Evolutionary conservation across 2,797 vertebrate species (phyloP).

Genomic region (Glossophaga mutica): DNA sequence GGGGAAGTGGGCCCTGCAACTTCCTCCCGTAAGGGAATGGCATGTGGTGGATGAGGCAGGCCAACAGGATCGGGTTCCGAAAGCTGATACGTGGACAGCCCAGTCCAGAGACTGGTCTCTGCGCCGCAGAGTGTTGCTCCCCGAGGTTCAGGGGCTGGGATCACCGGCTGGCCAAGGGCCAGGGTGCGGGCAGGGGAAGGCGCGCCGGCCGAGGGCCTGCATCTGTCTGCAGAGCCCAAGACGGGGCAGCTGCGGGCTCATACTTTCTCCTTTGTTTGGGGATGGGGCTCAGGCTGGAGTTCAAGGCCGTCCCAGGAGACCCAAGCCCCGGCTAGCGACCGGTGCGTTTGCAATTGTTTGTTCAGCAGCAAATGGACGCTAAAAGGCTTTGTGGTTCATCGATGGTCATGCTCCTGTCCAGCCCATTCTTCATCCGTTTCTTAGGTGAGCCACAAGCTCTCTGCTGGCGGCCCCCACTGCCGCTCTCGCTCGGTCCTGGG

Average conservation of each 20-base stretch:
- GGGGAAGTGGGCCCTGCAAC: not conserved
- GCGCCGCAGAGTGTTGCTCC: not conserved
- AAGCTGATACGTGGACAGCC: not conserved
- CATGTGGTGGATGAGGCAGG: not conserved
- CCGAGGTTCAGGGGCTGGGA: not conserved
- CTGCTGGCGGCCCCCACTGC: slow-evolving; percentile 19
- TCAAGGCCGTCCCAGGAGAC: slow-evolving; percentile 70
- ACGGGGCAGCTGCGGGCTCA: slow-evolving; percentile 36
- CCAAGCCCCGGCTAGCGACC: slow-evolving; percentile 67
- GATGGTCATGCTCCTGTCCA: slow-evolving; percentile 80
- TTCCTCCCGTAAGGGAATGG: not conserved
- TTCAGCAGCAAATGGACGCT: slow-evolving; percentile 85
- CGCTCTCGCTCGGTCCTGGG: slow-evolving; percentile 31
- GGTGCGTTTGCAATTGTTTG: slow-evolving; percentile 81
- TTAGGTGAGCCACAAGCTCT: slow-evolving; percentile 70
- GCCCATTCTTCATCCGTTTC: slow-evolving; percentile 78
- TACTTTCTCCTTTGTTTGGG: slow-evolving; percentile 68
- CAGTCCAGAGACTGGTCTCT: not conserved
- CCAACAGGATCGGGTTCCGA: not conserved
- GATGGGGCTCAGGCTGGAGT: slow-evolving; percentile 64
- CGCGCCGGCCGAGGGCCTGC: not conserved
- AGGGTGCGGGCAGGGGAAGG: not conserved
- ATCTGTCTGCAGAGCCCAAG: not conserved
- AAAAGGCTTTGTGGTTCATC: slow-evolving; percentile 88
- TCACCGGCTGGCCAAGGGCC: not conserved